phyloP scores from a whole-genome alignment of 2,888 invertebrate species.

The Dorcus hopei region DNA sequence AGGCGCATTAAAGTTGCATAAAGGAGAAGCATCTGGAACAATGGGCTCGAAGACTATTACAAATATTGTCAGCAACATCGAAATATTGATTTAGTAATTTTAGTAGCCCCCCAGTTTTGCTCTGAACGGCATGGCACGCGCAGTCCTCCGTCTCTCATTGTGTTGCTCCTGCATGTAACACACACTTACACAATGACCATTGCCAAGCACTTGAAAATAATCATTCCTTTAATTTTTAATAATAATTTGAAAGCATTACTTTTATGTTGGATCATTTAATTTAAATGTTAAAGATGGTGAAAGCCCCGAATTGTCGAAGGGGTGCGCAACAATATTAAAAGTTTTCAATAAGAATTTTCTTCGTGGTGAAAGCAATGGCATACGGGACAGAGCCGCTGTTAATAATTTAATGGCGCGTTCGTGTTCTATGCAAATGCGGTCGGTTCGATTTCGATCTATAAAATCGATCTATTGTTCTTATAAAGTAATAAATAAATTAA shows the following conservation, averaged over 20 bases:
- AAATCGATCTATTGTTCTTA: constrained; percentile 50
- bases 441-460: constrained; percentile 47
- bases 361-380: constrained; percentile 12
- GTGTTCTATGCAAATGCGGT: constrained; percentile 44
- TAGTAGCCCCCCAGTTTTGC: not conserved
- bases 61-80: constrained; percentile 26
- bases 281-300: too few relatives aligned
- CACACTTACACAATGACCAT: too few relatives aligned
- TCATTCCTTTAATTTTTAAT: too few relatives aligned
- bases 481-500: constrained; percentile 49
- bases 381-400: constrained; percentile 25
- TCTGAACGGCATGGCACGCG: too few relatives aligned
- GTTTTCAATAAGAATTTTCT: not conserved
- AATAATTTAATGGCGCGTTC: constrained; percentile 38
- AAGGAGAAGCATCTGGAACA: constrained; percentile 25
- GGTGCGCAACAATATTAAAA: too few relatives aligned
- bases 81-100: constrained; percentile 27
- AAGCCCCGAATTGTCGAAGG: too few relatives aligned
- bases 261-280: too few relatives aligned
- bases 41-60: constrained; percentile 25
- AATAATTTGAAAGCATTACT: too few relatives aligned
- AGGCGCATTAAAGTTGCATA: constrained; percentile 22
- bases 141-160: too few relatives aligned
- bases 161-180: too few relatives aligned
- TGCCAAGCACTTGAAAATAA: too few relatives aligned